phyloP scores from a whole-genome alignment of 2,888 invertebrate species.

The Agrochola lychnidis region DNA sequence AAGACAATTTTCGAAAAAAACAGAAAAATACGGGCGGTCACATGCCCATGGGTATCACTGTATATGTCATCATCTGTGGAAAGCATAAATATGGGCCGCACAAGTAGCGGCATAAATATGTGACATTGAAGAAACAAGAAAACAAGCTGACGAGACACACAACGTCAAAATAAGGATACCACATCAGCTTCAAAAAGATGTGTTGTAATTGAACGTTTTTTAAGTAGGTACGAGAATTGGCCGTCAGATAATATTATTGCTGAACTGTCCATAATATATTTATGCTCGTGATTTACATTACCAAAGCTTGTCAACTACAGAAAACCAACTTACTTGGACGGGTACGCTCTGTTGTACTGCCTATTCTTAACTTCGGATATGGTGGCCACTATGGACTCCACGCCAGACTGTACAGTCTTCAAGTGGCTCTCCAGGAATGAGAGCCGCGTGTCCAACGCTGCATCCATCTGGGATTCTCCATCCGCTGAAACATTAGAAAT shows the following conservation, averaged over 20 bases:
- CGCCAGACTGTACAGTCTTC: conserved; percentile 77
- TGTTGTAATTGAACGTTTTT: neutral
- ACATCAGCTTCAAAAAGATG: neutral
- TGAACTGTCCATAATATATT: neutral
- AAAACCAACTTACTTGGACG: conserved; percentile 71
- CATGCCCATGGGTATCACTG: too few species aligned
- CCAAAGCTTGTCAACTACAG: neutral
- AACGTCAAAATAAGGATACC: neutral
- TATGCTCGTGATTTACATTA: neutral
- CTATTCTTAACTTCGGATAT: conserved; percentile 85
- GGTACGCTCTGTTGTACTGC: conserved; percentile 71
- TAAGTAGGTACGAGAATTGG: neutral
- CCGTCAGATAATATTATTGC: neutral
- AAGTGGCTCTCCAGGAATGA: conserved; percentile 76
- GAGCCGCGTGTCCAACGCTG: conserved; percentile 75
- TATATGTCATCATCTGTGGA: too few species aligned
- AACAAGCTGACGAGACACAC: neutral
- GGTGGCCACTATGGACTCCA: conserved; percentile 81
- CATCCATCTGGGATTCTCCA: conserved; percentile 72
- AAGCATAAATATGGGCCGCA: too few species aligned
- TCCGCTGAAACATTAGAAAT: conserved; percentile 67
- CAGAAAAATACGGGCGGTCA: too few species aligned
- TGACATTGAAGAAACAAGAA: neutral
- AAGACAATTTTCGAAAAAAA: too few species aligned
- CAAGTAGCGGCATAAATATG: neutral